A percentile compares a stretch with the other conserved stretches of the same genome.
Conservation (phyloP, 2,113 vertebrate genomes). For the Petrocephalus zakoni region DNA sequence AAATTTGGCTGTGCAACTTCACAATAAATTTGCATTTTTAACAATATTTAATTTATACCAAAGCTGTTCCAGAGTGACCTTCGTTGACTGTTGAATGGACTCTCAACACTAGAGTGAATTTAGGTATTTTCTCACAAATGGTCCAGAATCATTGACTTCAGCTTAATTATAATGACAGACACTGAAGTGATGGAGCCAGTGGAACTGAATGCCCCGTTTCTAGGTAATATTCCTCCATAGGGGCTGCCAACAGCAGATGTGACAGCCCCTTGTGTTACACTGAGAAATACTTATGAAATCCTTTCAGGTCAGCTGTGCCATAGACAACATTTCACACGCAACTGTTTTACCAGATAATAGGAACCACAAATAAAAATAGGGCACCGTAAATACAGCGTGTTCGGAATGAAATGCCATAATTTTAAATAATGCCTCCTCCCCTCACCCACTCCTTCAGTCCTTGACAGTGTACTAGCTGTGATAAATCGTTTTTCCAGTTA, state of each 20-base stretch:
- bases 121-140: constrained; percentile 82
- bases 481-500: constrained; percentile 99
- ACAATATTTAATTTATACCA: constrained; percentile 8
- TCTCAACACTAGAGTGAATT: constrained; percentile 54
- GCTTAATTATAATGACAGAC: constrained; percentile 99
- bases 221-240: constrained; percentile 98
- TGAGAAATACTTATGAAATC: constrained; percentile 94
- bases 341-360: constrained; percentile 99
- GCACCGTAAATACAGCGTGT: constrained; percentile 99
- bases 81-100: constrained; percentile 26
- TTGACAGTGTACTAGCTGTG: constrained; percentile 99
- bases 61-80: not conserved
- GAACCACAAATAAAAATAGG: constrained; percentile 99
- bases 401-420: constrained; percentile 99
- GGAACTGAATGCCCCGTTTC: constrained; percentile 94
- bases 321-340: constrained; percentile 99
- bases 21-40: not conserved
- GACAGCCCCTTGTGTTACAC: constrained; percentile 87
- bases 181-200: constrained; percentile 90
- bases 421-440: constrained; percentile 71
- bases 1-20: constrained; percentile 3
- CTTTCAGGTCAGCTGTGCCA: constrained; percentile 98
- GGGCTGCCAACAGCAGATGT: constrained; percentile 98
- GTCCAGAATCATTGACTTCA: constrained; percentile 98
- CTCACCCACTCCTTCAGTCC: constrained; percentile 88